phyloP scores from a whole-genome alignment of 2,888 invertebrate genomes.

The Galeruca laticollis region DNA sequence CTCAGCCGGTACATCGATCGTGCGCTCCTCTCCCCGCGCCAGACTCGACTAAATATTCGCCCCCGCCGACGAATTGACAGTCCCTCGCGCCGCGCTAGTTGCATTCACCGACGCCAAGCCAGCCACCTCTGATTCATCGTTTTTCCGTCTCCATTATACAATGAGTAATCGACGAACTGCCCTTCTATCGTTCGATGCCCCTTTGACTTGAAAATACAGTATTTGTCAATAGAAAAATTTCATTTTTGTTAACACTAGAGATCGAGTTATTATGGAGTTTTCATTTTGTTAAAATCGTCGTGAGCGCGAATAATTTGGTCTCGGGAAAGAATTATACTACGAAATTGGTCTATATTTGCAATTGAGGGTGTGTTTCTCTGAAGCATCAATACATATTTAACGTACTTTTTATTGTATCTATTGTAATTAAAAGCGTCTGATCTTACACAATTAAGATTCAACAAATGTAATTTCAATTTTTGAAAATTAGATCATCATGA shows the following conservation, averaged over 20 bases:
- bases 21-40: conserved; percentile 68
- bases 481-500: too few relatives aligned
- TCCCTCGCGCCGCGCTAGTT: conserved; percentile 51
- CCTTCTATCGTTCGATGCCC: conserved; percentile 49
- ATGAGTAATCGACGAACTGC: conserved; percentile 31
- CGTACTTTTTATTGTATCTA: too few relatives aligned
- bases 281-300: background rate
- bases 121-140: conserved; percentile 57
- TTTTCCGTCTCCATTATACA: conserved; percentile 23
- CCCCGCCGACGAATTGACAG: conserved; percentile 65
- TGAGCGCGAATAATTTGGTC: too few relatives aligned
- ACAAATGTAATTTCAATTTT: too few relatives aligned
- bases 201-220: conserved; percentile 12
- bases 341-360: too few relatives aligned
- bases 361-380: too few relatives aligned
- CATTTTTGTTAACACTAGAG: background rate
- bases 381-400: too few relatives aligned
- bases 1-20: conserved; percentile 66
- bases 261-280: too few relatives aligned
- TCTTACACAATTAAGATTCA: too few relatives aligned
- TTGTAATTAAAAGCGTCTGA: too few relatives aligned
- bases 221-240: conserved; percentile 32
- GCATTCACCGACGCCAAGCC: conserved; percentile 52
- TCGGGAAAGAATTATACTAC: too few relatives aligned
- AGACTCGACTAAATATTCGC: conserved; percentile 62